Conservation (phyloP, 2,113 vertebrate genomes). For the Heterotilapia buettikoferi region DNA sequence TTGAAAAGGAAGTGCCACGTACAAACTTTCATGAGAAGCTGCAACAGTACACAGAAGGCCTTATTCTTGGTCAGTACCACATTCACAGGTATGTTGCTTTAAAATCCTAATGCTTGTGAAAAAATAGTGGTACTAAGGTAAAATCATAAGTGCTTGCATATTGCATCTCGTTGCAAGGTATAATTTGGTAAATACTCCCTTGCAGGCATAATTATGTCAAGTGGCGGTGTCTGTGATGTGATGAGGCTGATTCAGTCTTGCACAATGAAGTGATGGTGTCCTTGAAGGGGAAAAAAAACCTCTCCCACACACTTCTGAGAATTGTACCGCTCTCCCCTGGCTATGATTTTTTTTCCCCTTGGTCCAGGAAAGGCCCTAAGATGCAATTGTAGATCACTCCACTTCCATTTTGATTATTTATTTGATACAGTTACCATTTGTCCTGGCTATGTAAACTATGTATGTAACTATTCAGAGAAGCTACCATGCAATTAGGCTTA, state of each 20-base stretch:
- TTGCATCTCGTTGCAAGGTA: neutral
- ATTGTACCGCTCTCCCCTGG: neutral
- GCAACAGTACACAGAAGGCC: neutral
- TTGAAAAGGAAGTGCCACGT: neutral
- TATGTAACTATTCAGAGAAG: neutral
- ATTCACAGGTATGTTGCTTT: neutral
- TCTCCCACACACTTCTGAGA: neutral
- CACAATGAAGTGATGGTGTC: neutral
- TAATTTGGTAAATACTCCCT: neutral
- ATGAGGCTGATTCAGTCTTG: neutral
- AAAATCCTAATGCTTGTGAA: neutral
- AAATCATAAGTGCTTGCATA: neutral
- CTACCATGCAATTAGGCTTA: neutral
- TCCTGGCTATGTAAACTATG: neutral
- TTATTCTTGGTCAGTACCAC: neutral
- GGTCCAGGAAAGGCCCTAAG: neutral
- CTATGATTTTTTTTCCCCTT: neutral
- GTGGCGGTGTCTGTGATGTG: neutral
- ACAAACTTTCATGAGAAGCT: neutral
- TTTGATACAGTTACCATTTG: neutral
- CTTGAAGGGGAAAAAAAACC: neutral
- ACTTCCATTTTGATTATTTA: neutral
- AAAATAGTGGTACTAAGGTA: neutral
- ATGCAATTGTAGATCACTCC: neutral
- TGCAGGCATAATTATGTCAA: neutral